Evolutionary conservation across 2,113 vertebrate genomes (phyloP).

Genomic region (Phylloscopus trochilus): DNA sequence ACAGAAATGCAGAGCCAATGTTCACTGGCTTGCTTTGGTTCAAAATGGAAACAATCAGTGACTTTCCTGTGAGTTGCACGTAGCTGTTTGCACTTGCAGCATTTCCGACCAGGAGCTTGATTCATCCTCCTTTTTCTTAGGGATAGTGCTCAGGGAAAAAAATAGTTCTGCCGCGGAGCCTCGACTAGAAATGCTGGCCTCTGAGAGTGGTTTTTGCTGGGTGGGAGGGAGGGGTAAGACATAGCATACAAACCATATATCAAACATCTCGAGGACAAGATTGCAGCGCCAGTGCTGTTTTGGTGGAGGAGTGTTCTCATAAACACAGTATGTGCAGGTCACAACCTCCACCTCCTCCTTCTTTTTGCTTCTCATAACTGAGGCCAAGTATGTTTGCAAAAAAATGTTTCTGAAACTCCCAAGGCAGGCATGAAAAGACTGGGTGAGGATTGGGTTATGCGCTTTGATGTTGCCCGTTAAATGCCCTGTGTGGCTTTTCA

Average conservation of each 20-base stretch:
- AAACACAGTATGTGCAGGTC: slow-evolving; percentile 25
- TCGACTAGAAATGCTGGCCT: not conserved
- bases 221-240: not conserved
- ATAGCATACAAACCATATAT: not conserved
- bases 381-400: slow-evolving; percentile 7
- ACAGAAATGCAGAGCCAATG: not conserved
- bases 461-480: not conserved
- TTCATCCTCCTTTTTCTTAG: not conserved
- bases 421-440: not conserved
- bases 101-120: not conserved
- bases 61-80: not conserved
- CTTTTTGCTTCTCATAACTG: slow-evolving; percentile 11
- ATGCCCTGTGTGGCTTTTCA: not conserved
- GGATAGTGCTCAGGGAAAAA: not conserved
- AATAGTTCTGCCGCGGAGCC: not conserved
- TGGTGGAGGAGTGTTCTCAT: slow-evolving; percentile 22
- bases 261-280: not conserved
- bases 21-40: not conserved
- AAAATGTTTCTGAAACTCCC: not conserved
- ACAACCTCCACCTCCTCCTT: slow-evolving; percentile 44
- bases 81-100: not conserved
- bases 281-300: not conserved
- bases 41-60: not conserved
- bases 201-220: not conserved
- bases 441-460: not conserved